A percentile compares a stretch with the other conserved stretches of the same genome.
Conservation (phyloP, 2,797 vertebrate genomes). For the Triplophysa bombifrons region DNA sequence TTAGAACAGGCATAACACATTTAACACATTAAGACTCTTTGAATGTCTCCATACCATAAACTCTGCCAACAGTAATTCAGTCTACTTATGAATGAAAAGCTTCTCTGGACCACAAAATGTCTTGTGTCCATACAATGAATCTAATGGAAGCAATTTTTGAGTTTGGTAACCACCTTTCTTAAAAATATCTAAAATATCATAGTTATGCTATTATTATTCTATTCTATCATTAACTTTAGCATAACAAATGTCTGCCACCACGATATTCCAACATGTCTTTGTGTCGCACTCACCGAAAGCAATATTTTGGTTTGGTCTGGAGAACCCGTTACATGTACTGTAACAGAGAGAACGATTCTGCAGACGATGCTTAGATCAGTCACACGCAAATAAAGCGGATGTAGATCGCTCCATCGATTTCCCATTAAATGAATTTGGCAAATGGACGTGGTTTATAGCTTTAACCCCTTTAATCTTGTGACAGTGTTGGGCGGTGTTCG, state of each 20-base stretch:
- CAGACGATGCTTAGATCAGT: slow-evolving; percentile 25
- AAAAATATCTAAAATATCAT: too few relatives aligned
- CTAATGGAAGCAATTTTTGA: too few relatives aligned
- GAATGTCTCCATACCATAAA: too few relatives aligned
- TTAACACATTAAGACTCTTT: background rate
- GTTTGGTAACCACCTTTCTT: too few relatives aligned
- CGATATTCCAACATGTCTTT: background rate
- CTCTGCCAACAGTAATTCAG: too few relatives aligned
- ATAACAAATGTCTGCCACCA: background rate
- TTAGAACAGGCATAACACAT: too few relatives aligned
- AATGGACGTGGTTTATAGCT: slow-evolving; percentile 33
- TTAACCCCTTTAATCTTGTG: background rate
- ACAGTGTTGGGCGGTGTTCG: slow-evolving; percentile 12
- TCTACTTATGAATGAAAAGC: too few relatives aligned
- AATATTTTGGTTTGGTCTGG: background rate
- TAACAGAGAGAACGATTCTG: slow-evolving; percentile 5
- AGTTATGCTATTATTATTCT: too few relatives aligned
- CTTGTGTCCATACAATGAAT: too few relatives aligned
- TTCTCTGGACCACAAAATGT: too few relatives aligned
- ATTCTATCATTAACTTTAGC: background rate
- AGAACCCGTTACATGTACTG: background rate
- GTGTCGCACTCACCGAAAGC: background rate
- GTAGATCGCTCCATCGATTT: slow-evolving; percentile 31
- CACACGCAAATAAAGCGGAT: slow-evolving; percentile 22
- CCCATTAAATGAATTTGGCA: slow-evolving; percentile 39